A percentile compares a stretch with the other conserved stretches of the same genome.
Evolutionary conservation across 2,797 vertebrate species (phyloP).

Genomic region (Aselliscus stoliczkanus): DNA sequence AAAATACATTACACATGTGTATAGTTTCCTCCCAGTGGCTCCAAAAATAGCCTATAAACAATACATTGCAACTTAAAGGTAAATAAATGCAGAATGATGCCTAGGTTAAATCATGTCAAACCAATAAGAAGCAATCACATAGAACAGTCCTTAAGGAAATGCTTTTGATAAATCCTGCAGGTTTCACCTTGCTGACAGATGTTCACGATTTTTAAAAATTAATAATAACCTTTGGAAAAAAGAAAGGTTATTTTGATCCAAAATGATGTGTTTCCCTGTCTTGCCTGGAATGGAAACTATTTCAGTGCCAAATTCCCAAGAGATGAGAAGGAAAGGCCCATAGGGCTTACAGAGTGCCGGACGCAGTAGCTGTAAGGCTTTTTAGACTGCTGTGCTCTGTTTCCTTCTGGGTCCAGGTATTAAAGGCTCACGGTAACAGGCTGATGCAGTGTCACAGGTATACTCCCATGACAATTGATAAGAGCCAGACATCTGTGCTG

Average conservation of each 20-base stretch:
- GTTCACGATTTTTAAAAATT: constrained; percentile 57
- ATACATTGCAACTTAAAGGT: constrained; percentile 52
- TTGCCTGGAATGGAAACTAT: constrained; percentile 67
- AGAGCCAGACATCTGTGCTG: constrained; percentile 57
- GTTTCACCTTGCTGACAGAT: constrained; percentile 75
- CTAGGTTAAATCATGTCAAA: constrained; percentile 55
- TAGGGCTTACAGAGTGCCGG: neutral
- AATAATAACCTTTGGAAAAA: constrained; percentile 66
- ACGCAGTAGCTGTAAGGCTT: constrained; percentile 58
- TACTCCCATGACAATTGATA: neutral
- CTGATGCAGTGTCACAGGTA: constrained; percentile 20
- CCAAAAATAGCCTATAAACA: constrained; percentile 61
- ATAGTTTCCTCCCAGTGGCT: constrained; percentile 30
- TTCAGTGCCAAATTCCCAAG: constrained; percentile 68
- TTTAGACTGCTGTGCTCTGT: constrained; percentile 26
- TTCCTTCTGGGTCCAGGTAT: constrained; percentile 48
- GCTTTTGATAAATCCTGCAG: constrained; percentile 60
- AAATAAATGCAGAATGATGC: constrained; percentile 62
- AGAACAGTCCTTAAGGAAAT: constrained; percentile 53
- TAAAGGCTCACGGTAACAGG: constrained; percentile 63
- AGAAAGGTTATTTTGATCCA: constrained; percentile 72
- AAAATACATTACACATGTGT: neutral
- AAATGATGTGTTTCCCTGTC: constrained; percentile 70
- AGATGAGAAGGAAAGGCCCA: constrained; percentile 41
- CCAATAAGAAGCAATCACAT: constrained; percentile 50